Evolutionary conservation across 2,888 invertebrate genomes (phyloP), one percentile per base, ranked within the genome.

Genomic region (Caenorhabditis sp.): DNA sequence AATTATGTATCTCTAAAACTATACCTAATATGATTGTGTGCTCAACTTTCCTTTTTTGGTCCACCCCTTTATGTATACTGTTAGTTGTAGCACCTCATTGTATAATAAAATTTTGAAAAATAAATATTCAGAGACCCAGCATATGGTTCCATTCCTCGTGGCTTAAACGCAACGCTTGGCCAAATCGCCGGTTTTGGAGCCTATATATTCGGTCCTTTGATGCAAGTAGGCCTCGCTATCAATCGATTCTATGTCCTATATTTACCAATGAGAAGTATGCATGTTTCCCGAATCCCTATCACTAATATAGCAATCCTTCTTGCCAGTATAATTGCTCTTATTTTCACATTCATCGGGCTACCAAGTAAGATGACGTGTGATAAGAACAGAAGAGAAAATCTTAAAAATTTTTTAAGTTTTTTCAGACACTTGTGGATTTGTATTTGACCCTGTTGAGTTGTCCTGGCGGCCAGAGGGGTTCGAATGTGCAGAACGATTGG

Each of bases 151-250:
- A 61, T 77, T 23, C 65, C 76, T 1, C 57, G 73, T 59, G 38
- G 23, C 31, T 49, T 72, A 36, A 77, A 77, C 50, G 71, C 68
- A 8, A 54, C 50, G 12, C 66, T 74, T 58, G 77, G 77, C 1
- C 77, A 77, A 36, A 31, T 77, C 12, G 77, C 77, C 8, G 77
- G 77, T 20, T 77, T 74, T 74, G 77, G 77, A 25, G 74, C 74
- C 7, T 77, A 77, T 49, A 69, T 77, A 54, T 53, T 77, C 20
- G 77, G 73, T 31, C 73, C 73, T 25, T 10, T 59, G 5, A 49
- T 69, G n/a, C 73, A 73, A 63, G 65, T 73, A 10, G 65, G 57
- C 53, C 65, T 73, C 64, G 64, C 73, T 7, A 53, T 66, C 50
- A 73, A 73, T 38, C 73, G 73, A 4, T 73, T 73, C 21, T 73